phyloP scores from a whole-genome alignment of 2,113 vertebrate species.

The Brienomyrus brachyistius region DNA sequence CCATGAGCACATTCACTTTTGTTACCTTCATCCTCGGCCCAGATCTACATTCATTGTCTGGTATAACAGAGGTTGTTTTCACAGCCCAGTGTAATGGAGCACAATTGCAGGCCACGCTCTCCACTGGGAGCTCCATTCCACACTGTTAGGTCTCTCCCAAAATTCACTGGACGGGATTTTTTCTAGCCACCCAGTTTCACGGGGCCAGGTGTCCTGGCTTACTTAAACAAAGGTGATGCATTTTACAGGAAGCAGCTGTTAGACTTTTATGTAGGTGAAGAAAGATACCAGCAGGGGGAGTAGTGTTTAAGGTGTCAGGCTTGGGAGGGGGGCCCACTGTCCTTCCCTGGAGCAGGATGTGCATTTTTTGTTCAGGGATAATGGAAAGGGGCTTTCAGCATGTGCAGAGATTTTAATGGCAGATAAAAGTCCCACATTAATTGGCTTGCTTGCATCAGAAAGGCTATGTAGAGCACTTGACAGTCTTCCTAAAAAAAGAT shows the following conservation, averaged over 20 bases:
- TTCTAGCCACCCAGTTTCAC: not conserved
- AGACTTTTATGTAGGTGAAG: not conserved
- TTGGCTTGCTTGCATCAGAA: slow-evolving; percentile 13
- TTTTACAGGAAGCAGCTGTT: not conserved
- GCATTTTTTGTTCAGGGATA: not conserved
- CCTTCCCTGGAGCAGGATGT: not conserved
- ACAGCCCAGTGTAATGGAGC: not conserved
- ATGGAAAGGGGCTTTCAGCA: slow-evolving; percentile 9
- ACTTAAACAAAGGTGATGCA: not conserved
- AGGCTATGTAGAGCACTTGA: slow-evolving; percentile 16
- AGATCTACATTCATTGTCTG: not conserved
- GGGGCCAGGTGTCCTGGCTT: not conserved
- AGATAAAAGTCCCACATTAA: slow-evolving; percentile 14
- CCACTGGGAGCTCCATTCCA: not conserved
- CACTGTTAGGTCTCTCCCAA: not conserved
- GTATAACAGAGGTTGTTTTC: not conserved
- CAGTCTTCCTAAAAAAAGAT: slow-evolving; percentile 15
- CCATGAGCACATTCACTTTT: not conserved
- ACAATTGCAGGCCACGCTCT: not conserved
- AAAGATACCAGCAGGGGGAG: not conserved
- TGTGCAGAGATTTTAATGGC: slow-evolving; percentile 10
- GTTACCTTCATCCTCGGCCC: not conserved
- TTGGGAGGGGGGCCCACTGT: not conserved
- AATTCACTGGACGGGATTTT: not conserved
- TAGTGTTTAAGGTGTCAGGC: not conserved